phyloP scores from a whole-genome alignment of 2,888 invertebrate genomes.

The Hoplodrina blanda region DNA sequence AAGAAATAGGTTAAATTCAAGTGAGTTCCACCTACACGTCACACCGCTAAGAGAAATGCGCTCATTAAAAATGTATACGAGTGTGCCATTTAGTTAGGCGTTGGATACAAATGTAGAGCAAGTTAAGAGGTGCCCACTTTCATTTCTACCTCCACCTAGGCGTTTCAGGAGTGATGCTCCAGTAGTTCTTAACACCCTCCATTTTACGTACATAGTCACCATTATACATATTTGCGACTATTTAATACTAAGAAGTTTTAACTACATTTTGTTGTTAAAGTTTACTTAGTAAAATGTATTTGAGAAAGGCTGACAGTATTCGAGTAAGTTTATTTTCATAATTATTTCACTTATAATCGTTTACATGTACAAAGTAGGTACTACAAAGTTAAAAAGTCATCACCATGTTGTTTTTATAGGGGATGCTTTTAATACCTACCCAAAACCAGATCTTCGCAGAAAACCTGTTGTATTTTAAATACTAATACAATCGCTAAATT shows the following conservation, averaged over 20 bases:
- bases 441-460: no score
- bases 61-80: constrained; percentile 79
- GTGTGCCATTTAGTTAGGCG: constrained; percentile 71
- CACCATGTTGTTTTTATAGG: background rate
- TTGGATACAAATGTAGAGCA: constrained; percentile 74
- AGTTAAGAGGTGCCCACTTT: constrained; percentile 72
- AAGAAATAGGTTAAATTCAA: constrained; percentile 49
- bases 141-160: constrained; percentile 65
- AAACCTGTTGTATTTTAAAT: background rate
- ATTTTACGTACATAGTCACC: constrained; percentile 14
- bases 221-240: constrained; percentile 3
- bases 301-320: constrained; percentile 9
- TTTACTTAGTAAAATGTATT: background rate
- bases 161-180: constrained; percentile 36
- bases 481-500: background rate
- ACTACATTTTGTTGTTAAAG: background rate
- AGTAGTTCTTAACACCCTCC: constrained; percentile 28
- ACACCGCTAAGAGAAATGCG: constrained; percentile 56
- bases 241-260: constrained; percentile 4
- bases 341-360: background rate
- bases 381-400: background rate
- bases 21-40: constrained; percentile 37
- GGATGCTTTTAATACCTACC: background rate
- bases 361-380: background rate
- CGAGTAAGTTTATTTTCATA: background rate